Evolutionary conservation across 2,113 vertebrate genomes (phyloP), one percentile per base, ranked within the genome.

Genomic region (Zosterops pallidus): DNA sequence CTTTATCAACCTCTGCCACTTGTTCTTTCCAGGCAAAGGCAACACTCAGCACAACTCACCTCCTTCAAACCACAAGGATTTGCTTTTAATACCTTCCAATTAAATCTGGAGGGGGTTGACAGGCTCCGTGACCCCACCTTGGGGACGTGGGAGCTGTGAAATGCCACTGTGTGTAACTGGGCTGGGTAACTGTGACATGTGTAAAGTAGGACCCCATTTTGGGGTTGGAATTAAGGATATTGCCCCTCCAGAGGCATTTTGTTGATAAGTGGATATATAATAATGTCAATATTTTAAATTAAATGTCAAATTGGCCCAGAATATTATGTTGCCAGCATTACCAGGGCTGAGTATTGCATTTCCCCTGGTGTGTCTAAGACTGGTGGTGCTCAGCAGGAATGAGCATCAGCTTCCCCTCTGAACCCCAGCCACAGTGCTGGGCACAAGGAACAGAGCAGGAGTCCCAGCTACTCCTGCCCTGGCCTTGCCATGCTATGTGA

Each of bases 1-100:
- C 92, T 97, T 94, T 70, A 76, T 72, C 94, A 94, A 24, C 72
- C 29, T 33, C 26, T 44, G 63, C 83, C 64, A 24, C 72, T 78
- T 8, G 46, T 39, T 28, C 84, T 24, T 46, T 28, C 46, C 84
- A 53, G 82, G 56, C 46, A 92, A 75, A 71, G 59, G 80, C 91
- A 91, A 10, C n/a, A 39, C 67, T 65, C 60, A 92, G 85, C 77
- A 80, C 47, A 85, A 24, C 59, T 86, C 65, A 31, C 23, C 19
- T 70, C 63, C 81, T 67, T 84, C 15, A 83, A 85, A 76, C 26
- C 80, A 68, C 42, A 28, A 55, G 35, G 23, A 15, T 13, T 44
- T 57, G 57, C 78, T 50, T 41, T 64, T 41, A 14, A 63, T 26
- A 9, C 18, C 4, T 89, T 87, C 69, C 79, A 91, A 50, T 95